Evolutionary conservation across 2,113 vertebrate species (phyloP).

Genomic region (Embiotoca jacksoni): DNA sequence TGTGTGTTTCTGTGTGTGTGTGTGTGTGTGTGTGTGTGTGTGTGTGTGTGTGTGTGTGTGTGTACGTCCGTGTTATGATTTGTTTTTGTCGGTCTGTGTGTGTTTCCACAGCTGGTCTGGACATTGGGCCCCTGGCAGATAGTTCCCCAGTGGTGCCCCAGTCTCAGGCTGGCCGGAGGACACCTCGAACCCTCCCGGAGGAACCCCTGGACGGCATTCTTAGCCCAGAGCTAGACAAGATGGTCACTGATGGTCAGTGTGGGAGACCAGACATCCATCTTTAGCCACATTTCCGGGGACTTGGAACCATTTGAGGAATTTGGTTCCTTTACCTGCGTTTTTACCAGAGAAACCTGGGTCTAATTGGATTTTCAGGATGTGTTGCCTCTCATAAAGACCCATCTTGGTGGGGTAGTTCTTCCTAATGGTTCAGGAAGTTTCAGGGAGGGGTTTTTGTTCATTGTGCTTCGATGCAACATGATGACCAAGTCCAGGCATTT

Average conservation of each 20-base stretch:
- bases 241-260: slow-evolving; percentile 97
- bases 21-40: neutral
- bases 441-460: neutral
- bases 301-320: neutral
- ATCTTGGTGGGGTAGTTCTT: neutral
- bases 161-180: slow-evolving; percentile 85
- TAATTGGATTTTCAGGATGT: neutral
- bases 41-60: neutral
- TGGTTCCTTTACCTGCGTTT: neutral
- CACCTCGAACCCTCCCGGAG: slow-evolving; percentile 88
- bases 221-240: slow-evolving; percentile 98
- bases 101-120: slow-evolving; percentile 89
- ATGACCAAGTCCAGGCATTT: too few species aligned
- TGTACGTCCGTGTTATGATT: slow-evolving; percentile 40
- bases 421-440: neutral
- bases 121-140: slow-evolving; percentile 88
- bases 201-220: slow-evolving; percentile 96
- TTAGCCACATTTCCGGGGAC: slow-evolving; percentile 4
- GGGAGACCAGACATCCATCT: neutral
- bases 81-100: slow-evolving; percentile 65
- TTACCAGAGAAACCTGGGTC: neutral
- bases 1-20: too few species aligned
- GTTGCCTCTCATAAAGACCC: neutral
- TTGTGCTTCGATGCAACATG: neutral
- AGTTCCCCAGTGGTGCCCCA: slow-evolving; percentile 87